phyloP scores from a whole-genome alignment of 2,113 vertebrate genomes.

The Sterna hirundo region DNA sequence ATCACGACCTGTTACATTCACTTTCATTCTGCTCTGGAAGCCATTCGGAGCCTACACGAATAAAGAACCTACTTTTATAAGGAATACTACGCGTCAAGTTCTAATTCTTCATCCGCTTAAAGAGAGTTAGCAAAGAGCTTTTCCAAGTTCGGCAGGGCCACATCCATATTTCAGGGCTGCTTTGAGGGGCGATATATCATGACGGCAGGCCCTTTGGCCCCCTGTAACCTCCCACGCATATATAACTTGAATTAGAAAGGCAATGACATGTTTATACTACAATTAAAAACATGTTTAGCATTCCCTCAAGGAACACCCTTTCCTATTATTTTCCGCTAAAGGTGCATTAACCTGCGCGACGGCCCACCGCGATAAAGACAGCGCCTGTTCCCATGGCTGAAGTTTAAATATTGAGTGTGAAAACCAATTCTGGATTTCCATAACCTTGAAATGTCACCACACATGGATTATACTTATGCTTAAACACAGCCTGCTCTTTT shows the following conservation, averaged over 20 bases:
- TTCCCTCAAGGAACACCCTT: constrained; percentile 47
- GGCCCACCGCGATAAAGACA: constrained; percentile 3
- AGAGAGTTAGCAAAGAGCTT: constrained; percentile 21
- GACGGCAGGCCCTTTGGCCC: neutral
- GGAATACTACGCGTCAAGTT: neutral
- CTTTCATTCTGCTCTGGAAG: constrained; percentile 17
- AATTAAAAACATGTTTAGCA: constrained; percentile 71
- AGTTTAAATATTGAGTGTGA: neutral
- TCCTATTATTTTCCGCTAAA: constrained; percentile 57
- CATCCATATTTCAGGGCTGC: constrained; percentile 2
- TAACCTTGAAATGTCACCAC: constrained; percentile 52
- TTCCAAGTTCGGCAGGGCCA: neutral
- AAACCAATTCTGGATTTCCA: constrained; percentile 6
- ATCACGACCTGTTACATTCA: neutral
- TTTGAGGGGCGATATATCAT: constrained; percentile 43
- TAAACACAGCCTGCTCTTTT: constrained; percentile 2
- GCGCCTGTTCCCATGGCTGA: neutral
- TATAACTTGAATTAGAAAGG: constrained; percentile 58
- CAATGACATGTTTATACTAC: constrained; percentile 64
- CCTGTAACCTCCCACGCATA: constrained; percentile 28
- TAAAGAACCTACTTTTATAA: neutral
- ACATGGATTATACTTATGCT: neutral
- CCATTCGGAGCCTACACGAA: constrained; percentile 35
- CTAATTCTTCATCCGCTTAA: constrained; percentile 32
- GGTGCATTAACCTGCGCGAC: constrained; percentile 34